Evolutionary conservation across 2,113 vertebrate species (phyloP).

Genomic region (Emydura subglobosa): DNA sequence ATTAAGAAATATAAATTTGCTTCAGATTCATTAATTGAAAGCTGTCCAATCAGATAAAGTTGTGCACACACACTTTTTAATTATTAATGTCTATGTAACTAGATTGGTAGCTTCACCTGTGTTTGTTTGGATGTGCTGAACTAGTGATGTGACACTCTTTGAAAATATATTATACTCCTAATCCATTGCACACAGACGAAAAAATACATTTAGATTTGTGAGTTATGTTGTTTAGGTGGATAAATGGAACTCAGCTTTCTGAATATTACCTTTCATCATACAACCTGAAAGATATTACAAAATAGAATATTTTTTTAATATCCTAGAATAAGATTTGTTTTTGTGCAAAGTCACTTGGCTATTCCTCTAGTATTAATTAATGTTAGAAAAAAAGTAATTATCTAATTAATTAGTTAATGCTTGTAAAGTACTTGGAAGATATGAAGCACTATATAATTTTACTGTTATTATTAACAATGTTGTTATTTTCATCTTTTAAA

Average conservation of each 20-base stretch:
- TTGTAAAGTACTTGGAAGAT: background rate
- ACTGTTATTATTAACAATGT: background rate
- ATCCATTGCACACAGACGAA: background rate
- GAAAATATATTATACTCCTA: background rate
- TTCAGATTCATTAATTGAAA: conserved; percentile 8
- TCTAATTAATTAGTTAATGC: background rate
- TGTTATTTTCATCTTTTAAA: background rate
- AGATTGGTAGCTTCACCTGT: background rate
- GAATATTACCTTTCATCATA: background rate
- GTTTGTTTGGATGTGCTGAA: background rate
- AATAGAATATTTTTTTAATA: background rate
- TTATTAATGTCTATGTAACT: background rate
- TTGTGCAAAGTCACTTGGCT: background rate
- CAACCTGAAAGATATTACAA: rapidly evolving
- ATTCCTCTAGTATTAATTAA: background rate
- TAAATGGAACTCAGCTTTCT: background rate
- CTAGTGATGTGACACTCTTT: background rate
- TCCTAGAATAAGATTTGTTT: rapidly evolving
- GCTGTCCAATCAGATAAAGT: background rate
- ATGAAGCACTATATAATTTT: background rate
- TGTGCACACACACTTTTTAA: background rate
- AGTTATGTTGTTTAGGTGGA: background rate
- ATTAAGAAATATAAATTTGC: conserved; percentile 1
- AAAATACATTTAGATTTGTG: no score
- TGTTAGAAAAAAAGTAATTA: background rate